Conservation (phyloP, 1,140 invertebrate genomes). For the Chironomus striatipennis region DNA sequence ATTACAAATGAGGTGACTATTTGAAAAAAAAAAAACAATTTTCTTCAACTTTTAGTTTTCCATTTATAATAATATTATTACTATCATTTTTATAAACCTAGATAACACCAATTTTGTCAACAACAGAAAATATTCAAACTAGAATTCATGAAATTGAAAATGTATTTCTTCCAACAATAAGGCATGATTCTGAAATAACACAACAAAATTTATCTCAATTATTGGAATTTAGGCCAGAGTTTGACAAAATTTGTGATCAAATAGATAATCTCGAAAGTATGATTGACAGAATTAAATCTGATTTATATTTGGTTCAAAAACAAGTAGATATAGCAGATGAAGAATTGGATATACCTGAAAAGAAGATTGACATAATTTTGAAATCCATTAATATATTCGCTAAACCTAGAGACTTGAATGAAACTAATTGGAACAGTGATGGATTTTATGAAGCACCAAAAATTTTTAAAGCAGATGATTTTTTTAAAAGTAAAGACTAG, state of each 20-base stretch:
- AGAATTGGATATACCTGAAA: constrained; percentile 7
- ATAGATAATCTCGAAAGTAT: background rate
- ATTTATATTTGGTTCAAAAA: background rate
- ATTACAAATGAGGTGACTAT: background rate
- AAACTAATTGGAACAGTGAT: background rate
- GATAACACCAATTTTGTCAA: background rate
- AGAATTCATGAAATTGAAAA: constrained; percentile 6
- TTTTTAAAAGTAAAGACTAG: background rate
- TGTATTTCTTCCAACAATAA: background rate
- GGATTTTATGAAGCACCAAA: background rate
- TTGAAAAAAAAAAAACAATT: background rate
- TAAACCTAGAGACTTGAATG: background rate
- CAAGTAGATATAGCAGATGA: background rate
- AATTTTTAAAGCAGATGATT: background rate
- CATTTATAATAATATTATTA: too few species aligned
- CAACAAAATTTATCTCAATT: background rate
- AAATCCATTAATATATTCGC: background rate
- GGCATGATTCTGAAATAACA: background rate
- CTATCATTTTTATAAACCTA: background rate
- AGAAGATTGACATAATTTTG: background rate
- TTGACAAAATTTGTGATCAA: background rate
- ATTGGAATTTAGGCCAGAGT: background rate
- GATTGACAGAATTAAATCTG: background rate
- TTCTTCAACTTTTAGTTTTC: too few species aligned
- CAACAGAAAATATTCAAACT: background rate